Conservation (phyloP, 2,113 vertebrate species). For the Brevimyrus niger region DNA sequence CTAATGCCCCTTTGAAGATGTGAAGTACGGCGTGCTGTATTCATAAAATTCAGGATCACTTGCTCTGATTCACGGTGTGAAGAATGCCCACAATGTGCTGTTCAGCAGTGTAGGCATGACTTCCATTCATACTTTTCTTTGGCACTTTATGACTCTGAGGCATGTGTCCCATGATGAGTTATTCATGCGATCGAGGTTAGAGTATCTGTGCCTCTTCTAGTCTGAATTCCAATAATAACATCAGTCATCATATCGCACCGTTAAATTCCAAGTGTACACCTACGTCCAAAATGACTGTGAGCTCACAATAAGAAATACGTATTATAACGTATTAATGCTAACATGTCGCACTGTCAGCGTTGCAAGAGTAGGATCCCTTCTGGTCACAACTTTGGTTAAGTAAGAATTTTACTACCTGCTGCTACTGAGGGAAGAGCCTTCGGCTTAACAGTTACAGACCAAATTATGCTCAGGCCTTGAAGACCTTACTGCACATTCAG, state of each 20-base stretch:
- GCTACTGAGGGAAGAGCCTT: not conserved
- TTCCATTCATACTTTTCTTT: conserved; percentile 5
- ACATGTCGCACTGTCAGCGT: not conserved
- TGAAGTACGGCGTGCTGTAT: not conserved
- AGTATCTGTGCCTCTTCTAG: not conserved
- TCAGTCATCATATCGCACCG: not conserved
- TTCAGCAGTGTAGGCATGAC: not conserved
- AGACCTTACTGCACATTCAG: not conserved
- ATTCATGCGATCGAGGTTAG: not conserved
- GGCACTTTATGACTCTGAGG: not conserved
- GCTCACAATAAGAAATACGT: not conserved
- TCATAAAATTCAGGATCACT: not conserved
- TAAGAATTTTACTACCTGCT: not conserved
- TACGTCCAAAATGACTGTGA: not conserved
- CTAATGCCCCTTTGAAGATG: not conserved
- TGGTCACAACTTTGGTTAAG: not conserved
- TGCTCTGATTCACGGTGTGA: not conserved
- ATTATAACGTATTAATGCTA: not conserved
- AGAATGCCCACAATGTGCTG: not conserved
- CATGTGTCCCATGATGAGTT: not conserved
- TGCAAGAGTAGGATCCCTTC: not conserved
- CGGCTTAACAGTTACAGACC: not conserved
- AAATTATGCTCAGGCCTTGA: not conserved
- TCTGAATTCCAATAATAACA: not conserved
- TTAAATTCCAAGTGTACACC: not conserved